Evolutionary conservation across 1,140 invertebrate species (phyloP).

Genomic region (Danaus melanippus): DNA sequence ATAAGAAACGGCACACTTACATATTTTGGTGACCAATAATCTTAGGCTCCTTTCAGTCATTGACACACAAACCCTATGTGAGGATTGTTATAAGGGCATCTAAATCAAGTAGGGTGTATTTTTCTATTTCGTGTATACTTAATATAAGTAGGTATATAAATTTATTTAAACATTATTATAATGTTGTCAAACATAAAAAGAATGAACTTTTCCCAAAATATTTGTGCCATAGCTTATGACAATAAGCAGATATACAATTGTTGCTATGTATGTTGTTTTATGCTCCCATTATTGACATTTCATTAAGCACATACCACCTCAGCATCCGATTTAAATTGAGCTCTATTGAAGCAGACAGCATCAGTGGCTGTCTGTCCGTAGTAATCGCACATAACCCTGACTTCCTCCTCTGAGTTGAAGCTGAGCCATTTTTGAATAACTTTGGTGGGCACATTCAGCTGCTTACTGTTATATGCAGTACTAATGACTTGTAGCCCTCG

Average conservation of each 20-base stretch:
- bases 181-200: no score
- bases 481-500: slow-evolving; percentile 70
- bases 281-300: not conserved
- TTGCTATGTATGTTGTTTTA: no score
- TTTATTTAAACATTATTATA: no score
- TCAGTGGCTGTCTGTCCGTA: slow-evolving; percentile 37
- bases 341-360: slow-evolving; percentile 44
- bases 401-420: slow-evolving; percentile 33
- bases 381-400: slow-evolving; percentile 29
- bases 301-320: slow-evolving; percentile 16
- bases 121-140: no score
- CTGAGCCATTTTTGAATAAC: slow-evolving; percentile 42
- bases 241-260: not conserved
- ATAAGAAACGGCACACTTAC: no score
- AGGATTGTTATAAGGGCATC: no score
- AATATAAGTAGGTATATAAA: no score
- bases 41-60: no score
- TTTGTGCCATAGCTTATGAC: not conserved
- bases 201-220: no score
- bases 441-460: slow-evolving; percentile 58
- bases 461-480: slow-evolving; percentile 71
- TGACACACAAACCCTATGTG: no score
- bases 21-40: no score
- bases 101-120: no score
- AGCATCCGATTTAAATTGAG: slow-evolving; percentile 33